Base-by-base conservation (phyloP, 2,797 vertebrate species). In the Chelon labrosus region DNA sequence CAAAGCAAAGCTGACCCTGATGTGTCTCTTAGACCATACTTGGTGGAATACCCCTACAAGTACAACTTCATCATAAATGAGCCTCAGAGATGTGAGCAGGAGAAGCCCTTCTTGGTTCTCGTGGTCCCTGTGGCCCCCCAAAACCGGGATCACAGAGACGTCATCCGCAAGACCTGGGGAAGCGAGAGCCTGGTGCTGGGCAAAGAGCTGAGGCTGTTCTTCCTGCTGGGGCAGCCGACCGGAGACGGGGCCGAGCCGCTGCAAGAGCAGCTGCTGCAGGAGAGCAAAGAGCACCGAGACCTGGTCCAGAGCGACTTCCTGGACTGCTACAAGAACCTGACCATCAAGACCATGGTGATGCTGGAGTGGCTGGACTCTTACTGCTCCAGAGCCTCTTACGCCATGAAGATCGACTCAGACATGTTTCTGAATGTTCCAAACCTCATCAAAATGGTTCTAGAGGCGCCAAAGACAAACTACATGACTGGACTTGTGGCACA, bases 111-210 rank as follows among this genome's bases (percentile, higher is more conserved):
- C 77, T 58, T 95, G 85, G 89, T 94, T 44, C 77, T 95, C 17
- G 39, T 96, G 0, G 86, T 95, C 31, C 87, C 42, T 0, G 65
- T 90, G 12, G 25, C 73, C 0, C 84, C 92, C 0, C 0, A 17
- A 0, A 89, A 95, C 68, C 1, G 13, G 2, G 46, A 0, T 0
- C 65, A 57, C 0, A 75, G 94, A 0, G 8, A 83, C 0, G 44
- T 76, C 39, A 68, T 96, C 69, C 92, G 94, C 39, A 69, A 13
- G 5, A 95, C 94, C 0, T 96, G 96, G 95, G 95, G 95, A 5
- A 53, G 82, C 2, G 87, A 95, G 37, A 65, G 25, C 13, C 4
- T 19, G 0, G 74, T 91, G 0, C 55, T 35, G 1, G 91, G 73
- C 0, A 56, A 89, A 4, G 0, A 16, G 12, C 42, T 95, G 22